These are phyloP conservation scores for Percopsis transmontana DNA, from an alignment of 2,113 vertebrate species.

Conservation along the genomic window DNA sequence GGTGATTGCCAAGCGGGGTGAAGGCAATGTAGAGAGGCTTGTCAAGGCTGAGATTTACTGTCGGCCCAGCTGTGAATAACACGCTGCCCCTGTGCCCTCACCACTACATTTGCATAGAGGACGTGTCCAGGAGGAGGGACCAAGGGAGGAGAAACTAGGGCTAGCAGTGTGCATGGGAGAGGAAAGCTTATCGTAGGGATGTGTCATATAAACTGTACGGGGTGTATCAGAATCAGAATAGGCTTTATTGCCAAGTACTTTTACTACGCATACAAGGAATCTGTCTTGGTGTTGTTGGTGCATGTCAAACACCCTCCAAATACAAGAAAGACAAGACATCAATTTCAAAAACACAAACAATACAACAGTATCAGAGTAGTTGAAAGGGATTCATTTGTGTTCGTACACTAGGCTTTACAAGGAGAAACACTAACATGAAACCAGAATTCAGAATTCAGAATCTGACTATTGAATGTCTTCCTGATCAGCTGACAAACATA, in stretches of 20 bases:
- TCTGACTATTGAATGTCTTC: too few species aligned
- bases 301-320: too few species aligned
- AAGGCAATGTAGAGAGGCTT: slow-evolving; percentile 59
- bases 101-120: slow-evolving; percentile 41
- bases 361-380: too few species aligned
- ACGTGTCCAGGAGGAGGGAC: not conserved
- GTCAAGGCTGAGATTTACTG: slow-evolving; percentile 69
- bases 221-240: too few species aligned
- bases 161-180: not conserved
- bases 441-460: too few species aligned
- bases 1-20: slow-evolving; percentile 20
- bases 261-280: not conserved
- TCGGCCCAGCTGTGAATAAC: slow-evolving; percentile 53
- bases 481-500: not conserved
- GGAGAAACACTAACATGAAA: not conserved
- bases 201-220: not conserved
- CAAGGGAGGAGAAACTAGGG: not conserved
- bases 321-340: too few species aligned
- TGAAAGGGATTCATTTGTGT: too few species aligned
- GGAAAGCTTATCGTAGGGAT: not conserved
- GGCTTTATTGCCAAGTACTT: too few species aligned
- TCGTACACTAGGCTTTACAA: too few species aligned
- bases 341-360: too few species aligned
- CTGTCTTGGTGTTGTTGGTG: too few species aligned
- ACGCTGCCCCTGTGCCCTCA: slow-evolving; percentile 44